A percentile compares a stretch with the other conserved stretches of the same genome.
phyloP scores from a whole-genome alignment of 30 jellyfish, hydroid and myxozoan species.

The Nemopilema nomurai region DNA sequence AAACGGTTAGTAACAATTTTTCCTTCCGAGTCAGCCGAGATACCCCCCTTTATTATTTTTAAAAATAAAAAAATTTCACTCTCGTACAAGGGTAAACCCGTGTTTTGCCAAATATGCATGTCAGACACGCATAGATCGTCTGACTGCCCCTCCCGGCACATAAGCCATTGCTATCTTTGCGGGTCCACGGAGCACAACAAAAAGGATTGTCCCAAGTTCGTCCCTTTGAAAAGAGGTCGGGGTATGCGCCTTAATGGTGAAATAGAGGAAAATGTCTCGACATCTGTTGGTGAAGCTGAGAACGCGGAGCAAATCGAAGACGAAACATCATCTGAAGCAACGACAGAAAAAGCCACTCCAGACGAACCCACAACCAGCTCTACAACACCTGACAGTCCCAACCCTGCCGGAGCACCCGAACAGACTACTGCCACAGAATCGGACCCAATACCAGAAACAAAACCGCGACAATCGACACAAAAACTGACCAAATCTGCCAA shows the following conservation, averaged over 20 bases:
- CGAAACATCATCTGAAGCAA: not conserved
- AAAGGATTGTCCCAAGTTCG: not conserved
- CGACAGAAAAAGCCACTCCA: not conserved
- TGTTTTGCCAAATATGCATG: not conserved
- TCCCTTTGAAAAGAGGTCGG: not conserved
- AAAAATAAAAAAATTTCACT: not conserved
- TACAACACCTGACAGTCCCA: not conserved
- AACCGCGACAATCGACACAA: not conserved
- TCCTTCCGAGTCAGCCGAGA: not conserved
- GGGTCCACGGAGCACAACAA: not conserved
- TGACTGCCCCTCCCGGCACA: not conserved
- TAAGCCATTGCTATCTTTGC: not conserved
- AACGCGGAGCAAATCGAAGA: not conserved
- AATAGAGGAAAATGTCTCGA: not conserved
- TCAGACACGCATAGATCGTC: not conserved
- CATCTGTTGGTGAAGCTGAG: not conserved
- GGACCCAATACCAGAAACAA: not conserved
- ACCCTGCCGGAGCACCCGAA: not conserved
- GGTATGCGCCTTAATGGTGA: not conserved
- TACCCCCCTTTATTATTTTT: not conserved
- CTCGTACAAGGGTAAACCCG: not conserved
- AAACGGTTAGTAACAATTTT: not conserved
- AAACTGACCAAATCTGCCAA: not conserved
- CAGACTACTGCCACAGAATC: not conserved
- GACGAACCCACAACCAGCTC: not conserved